Base-by-base conservation (phyloP, 1,140 invertebrate species). In the Drosophila pallidifrons region DNA sequence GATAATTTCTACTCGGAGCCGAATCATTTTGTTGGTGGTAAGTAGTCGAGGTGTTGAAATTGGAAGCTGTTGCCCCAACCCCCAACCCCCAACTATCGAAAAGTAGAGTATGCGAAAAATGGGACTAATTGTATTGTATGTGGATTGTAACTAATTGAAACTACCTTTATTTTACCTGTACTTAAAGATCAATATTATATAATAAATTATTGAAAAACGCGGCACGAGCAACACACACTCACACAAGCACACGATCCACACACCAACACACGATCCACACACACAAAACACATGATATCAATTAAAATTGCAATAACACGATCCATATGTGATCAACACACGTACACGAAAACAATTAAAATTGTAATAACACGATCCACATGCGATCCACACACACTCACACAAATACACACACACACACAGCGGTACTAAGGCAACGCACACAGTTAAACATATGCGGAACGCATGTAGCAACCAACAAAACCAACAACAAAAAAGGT, bases 1-100 rank as follows among this genome's bases (percentile, higher is more conserved):
- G 13, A 59, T 59, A 28, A 51, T 65, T 5, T 80, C 7, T 92
- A 92, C 54, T 67, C 88, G 5, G 91, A 88, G 43, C 91, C 15
- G 13, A 38, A 32, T 3, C 11, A 55, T 8, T 4, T 38, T 8
- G 13, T 13, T 7, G 11, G 11, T n/a, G 11, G 41, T 43, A 43
- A 13, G 41, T 43, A 13, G 41, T 41, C 20, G 20, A 25, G 20
- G 20, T 41, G 38, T 11, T 41, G 30, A 25, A 25, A 25, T 25
- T 32, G 5, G 30, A 5, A 5, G 30, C 6, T 5, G 30, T 32
- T 8, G 30, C 30, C 30, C 30, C 38, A 11, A 11, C 11, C 38
- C 38, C 10, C 7, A 6, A 3, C n/a, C 25, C 51, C 28, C 11
- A 32, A 32, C 30, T 32, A 32, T 32, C 30, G 5, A 32, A 25